phyloP scores from a whole-genome alignment of 2,797 vertebrate genomes.

The Staurois parvus region DNA sequence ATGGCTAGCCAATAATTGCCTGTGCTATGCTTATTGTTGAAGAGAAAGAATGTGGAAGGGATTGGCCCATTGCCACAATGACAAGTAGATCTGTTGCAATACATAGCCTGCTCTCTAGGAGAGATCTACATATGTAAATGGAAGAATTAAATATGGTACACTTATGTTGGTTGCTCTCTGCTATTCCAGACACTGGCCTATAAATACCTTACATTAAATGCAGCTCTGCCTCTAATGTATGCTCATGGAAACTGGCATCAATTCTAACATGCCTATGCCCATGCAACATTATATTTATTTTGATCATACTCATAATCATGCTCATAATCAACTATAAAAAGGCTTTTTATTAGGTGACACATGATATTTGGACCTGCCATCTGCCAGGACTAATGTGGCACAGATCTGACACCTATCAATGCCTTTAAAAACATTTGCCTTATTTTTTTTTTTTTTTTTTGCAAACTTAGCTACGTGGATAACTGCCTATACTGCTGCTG shows the following conservation, averaged over 20 bases:
- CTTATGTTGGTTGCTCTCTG: no score
- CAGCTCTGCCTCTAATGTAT: background rate
- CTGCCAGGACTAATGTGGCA: slow-evolving; percentile 12
- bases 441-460: background rate
- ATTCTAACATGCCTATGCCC: background rate
- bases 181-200: no score
- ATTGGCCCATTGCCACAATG: no score
- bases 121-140: no score
- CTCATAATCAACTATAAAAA: slow-evolving; percentile 5
- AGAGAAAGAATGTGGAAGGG: no score
- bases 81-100: no score
- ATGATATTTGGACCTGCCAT: slow-evolving; percentile 1
- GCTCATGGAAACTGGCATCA: background rate
- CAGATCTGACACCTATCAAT: background rate
- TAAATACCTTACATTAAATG: no score
- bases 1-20: no score
- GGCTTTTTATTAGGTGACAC: slow-evolving; percentile 5
- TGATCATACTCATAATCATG: background rate
- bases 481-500: background rate
- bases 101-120: no score
- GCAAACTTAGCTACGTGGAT: background rate
- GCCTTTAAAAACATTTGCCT: slow-evolving; percentile 2
- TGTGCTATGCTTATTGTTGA: no score
- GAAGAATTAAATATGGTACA: no score
- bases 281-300: background rate